Base-by-base conservation (phyloP, 2,797 vertebrate genomes). In the Sylvia borin region DNA sequence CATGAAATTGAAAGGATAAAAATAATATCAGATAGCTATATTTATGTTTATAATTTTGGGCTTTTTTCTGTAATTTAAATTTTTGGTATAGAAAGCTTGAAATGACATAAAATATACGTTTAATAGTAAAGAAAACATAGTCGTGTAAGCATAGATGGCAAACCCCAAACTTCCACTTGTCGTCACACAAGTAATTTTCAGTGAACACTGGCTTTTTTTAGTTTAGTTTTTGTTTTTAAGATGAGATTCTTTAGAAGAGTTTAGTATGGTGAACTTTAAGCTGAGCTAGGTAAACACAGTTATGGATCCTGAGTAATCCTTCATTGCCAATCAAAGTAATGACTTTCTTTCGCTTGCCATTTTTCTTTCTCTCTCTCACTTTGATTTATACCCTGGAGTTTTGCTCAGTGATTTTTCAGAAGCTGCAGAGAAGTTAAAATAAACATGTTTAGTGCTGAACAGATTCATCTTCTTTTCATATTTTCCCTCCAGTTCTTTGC, bases 391-490 rank as follows among this genome's bases (percentile, higher is more conserved):
- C 72, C 67, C 85, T 78, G 76, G 85, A 92, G 64, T 88, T 85
- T 95, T 83, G 65, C 67, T 94, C 77, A 73, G 71, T 93, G 83
- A 94, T 94, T 96, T 96, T 95, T 95, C 93, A 95, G 94, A 87
- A 89, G 84, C 88, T 87, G 73, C 71, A 80, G 54, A 87, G 73
- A 92, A 95, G 90, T 96, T 95, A 94, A 96, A 95, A 93, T 96
- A 97, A 97, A 93, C 96, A 93, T 54, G 38, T 73, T 95, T 82
- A 74, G 80, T 31, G 67, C 51, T 65, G 76, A 95, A 84, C 61
- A 94, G 64, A 96, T 95, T 95, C 58, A 82, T 95, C 93, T 96
- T 95, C 77, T 95, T 88, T 90, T 84, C 80, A n/a, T 94, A 88
- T 92, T 84, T 95, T 77, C 75, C 83, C 76, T 50, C 61, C 58